Base-by-base conservation (phyloP, 2,888 invertebrate species). In the Coleophora flavipennella region DNA sequence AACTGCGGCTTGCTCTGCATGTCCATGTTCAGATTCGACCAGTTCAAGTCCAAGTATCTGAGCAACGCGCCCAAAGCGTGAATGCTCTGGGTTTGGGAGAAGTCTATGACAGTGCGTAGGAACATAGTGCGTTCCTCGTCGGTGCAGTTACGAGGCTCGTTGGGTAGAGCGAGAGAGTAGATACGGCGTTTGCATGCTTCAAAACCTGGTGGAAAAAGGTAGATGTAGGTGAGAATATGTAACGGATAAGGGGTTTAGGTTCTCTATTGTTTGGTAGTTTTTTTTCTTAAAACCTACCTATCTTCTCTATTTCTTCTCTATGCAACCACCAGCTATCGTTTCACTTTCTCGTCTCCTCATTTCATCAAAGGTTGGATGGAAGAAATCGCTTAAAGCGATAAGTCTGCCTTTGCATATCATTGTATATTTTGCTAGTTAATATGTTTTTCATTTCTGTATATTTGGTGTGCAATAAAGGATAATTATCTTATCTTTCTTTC, bases 41-140 rank as follows among this genome's bases (percentile, higher is more conserved):
- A 91, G 59, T 89, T 87, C 37, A 86, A 84, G 49, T 93, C 92
- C 28, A 94, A 57, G 62, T 89, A 92, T 54, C 89, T 87, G 13
- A 94, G 68, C 31, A 94, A 69, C 0, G 91, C 89, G 3, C 94
- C 94, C 2, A 91, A 64, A 0, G 93, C 90, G 55, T 92, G 88
- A 3, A 93, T 83, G 43, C 89, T 89, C 38, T 87, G 80, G 6
- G 80, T 84, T 45, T 88, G 86, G 32, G 85, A 83, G 58, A 91
- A 89, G 66, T 91, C 88, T 1, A 92, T 60, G 1, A 88, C 66
- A 0, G 90, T 89, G 39, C 88, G 83, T 0, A 92, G 76, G 57
- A 87, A 90, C 11, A 87, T 57, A 2, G 75, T 68, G 36, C 88
- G 84, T 44, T 90, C 89, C 9, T 79, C 81, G 10, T 86, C 86